Base-by-base conservation (phyloP, 2,113 vertebrate species). In the Malurus cyaneus region DNA sequence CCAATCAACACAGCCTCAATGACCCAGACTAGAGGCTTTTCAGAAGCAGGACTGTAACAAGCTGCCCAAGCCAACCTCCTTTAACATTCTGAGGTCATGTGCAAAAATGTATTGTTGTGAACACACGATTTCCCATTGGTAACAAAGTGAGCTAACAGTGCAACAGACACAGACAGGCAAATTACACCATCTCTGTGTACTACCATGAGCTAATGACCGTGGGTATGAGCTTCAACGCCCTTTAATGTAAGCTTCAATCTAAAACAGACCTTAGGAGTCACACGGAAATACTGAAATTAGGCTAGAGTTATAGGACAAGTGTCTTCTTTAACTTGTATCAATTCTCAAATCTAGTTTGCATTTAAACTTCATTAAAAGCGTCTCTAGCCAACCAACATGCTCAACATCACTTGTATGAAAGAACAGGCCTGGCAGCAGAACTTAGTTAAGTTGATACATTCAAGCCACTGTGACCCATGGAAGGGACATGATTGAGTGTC, bases 1-100 rank as follows among this genome's bases (percentile, higher is more conserved):
- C 6, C 50, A 39, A 15, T 1, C 0, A 0, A 36, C 46, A 65
- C 44, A 65, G 42, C 13, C 15, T 50, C 57, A 42, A 46, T 3
- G 26, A 64, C 18, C 8, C 2, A 3, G 61, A 70, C 10, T 2
- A 18, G 1, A 46, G 31, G 47, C 53, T 85, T 42, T 67, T 36
- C 62, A 82, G 54, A 26, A 24, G 26, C 36, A 94, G 42, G 29
- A 34, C 21, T 69, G 20, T 6, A 59, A 80, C 47, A 34, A 52
- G 18, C 28, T 66, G 73, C 23, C 17, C 19, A 24, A 65, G 11
- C 6, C 16, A 49, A 31, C 1, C 16, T 46, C 15, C 34, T 80
- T 39, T 21, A 77, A 61, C 1, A 1, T 39, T 67, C 12, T 81
- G 32, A 53, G 14, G 32, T 64, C n/a, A 26, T 12, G 15, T 23